Evolutionary conservation across 2,888 invertebrate genomes (phyloP), one percentile per base, ranked within the genome.

Genomic region (Ormyrus rosae): DNA sequence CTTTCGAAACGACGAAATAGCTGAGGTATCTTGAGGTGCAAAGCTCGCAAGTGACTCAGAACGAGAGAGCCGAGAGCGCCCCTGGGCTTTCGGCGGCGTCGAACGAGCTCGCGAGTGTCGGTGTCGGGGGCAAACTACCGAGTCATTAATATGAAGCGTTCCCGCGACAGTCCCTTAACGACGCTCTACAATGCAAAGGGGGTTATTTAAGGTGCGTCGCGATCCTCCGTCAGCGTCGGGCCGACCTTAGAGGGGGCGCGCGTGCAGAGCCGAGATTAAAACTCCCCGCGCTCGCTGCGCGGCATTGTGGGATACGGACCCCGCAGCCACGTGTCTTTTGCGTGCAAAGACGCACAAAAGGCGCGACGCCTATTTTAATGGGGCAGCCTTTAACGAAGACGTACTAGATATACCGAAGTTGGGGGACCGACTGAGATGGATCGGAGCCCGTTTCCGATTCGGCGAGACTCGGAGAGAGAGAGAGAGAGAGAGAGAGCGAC

Each of bases 391-490:
- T 85, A 84, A 86, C 85, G 84, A 86, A 85, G 84, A 85, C 79
- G 82, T 78, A 83, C 82, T 34, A 34, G 34, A n/a, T n/a, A 34
- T 34, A 34, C 34, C 34, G 34, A 34, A 34, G 1, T 34, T 34
- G 34, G 80, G 79, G 83, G 80, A 82, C 77, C 76, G 83, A 83
- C 82, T 76, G 83, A 84, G 84, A 85, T 81, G 84, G 84, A 84
- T 86, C 82, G 84, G 69, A 69, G 81, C 75, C 78, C 82, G 83
- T 84, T 86, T 86, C 85, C 86, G 86, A 85, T 84, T 83, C 76
- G 79, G 34, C 34, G 34, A 34, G 34, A 34, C 34, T 34, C 34
- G 34, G 61, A 63, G 55, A 9, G 78, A 48, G 78, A 79, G 73
- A 72, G 63, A 68, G 74, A 67, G 79, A 68, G 45, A 5, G 67